Evolutionary conservation across 2,888 invertebrate genomes (phyloP), one percentile per base, ranked within the genome.

Genomic region (Stenchaetothrips biformis): DNA sequence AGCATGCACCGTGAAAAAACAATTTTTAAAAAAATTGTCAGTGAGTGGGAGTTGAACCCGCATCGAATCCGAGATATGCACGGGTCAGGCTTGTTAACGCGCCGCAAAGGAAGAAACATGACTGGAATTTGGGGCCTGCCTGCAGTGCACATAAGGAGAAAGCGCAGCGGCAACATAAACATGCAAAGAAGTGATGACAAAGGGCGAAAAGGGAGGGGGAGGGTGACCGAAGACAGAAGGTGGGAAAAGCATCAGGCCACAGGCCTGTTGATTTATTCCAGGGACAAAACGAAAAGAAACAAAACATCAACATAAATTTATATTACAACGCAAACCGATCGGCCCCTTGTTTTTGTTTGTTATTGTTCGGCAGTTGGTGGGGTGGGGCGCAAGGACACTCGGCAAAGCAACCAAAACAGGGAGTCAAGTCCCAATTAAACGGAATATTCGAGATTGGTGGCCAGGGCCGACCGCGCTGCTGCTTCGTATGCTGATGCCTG

Each of bases 371-470:
- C 53, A 11, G 67, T 25, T 25, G 67, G 11, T 7, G 67, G 21
- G 11, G 67, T 74, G 67, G 25, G 67, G 67, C 53, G 67, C 67
- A 74, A 74, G 67, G 67, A 74, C 67, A 74, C 67, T 53, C 53
- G 37, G 37, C 37, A 21, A 74, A 25, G 4, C 25, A 25, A 74
- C 21, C 25, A 74, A 74, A 21, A 74, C 21, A 13, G 59, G 18
- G 18, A 18, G 59, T 18, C 16, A 74, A 74, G 21, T 74, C 67
- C 67, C 67, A 74, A 74, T 74, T 74, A 74, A 74, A 74, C 25
- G 67, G 25, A 74, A 74, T 74, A 74, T 74, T 74, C 67, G 67
- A 25, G 67, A 74, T 74, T 74, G 67, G 67, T 67, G 67, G 67
- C n/a, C 67, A n/a, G 21, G 62, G n/a, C n/a, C n/a, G 62, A 53